Evolutionary conservation across 2,888 invertebrate species (phyloP), one percentile per base, ranked within the genome.

Genomic region (Halocaridina rubra): DNA sequence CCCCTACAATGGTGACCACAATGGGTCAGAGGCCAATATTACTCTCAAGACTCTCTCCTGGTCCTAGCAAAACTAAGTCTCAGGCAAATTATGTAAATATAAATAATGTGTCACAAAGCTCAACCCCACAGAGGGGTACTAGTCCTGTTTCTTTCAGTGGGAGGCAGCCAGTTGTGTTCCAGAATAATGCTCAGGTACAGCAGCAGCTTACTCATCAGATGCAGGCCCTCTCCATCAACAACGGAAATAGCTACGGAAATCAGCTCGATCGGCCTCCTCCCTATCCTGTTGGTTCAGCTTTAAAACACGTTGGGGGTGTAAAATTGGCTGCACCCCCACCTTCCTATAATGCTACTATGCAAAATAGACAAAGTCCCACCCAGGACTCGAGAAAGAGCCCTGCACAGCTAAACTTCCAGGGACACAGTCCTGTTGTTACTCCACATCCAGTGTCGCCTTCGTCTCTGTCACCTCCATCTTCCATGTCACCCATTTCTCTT

Each of bases 201-300:
- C 96, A 97, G 90, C 96, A 97, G 91, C 92, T 97, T 78, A 93
- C 94, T 80, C 97, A 97, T 91, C 96, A 97, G 91, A 95, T 97
- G 91, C 97, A 97, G 91, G 96, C 96, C 29, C 92, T 97, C 87
- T 95, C 93, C 90, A 93, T 96, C 78, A 84, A 76, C 53, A 80
- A 71, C 94, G 94, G 89, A 93, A 81, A 75, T 19, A 64, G 39
- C 77, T 93, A 86, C 92, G 93, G 67, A 92, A 92, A 81, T 89
- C 90, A 93, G 67, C 93, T 93, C 30, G 94, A 94, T 89, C 94
- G 94, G 19, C 95, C 94, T 46, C 95, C 94, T 30, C 94, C 94
- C 10, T 90, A 89, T 82, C 89, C 89, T 2, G 76, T 89, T 57
- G 7, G 94, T 93, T 90, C 94, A 24, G 94, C 93, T 90, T 94